These are phyloP conservation scores for Chlamydotis undulata DNA, from an alignment of 2,113 vertebrate species.

Conservation along the genomic window DNA sequence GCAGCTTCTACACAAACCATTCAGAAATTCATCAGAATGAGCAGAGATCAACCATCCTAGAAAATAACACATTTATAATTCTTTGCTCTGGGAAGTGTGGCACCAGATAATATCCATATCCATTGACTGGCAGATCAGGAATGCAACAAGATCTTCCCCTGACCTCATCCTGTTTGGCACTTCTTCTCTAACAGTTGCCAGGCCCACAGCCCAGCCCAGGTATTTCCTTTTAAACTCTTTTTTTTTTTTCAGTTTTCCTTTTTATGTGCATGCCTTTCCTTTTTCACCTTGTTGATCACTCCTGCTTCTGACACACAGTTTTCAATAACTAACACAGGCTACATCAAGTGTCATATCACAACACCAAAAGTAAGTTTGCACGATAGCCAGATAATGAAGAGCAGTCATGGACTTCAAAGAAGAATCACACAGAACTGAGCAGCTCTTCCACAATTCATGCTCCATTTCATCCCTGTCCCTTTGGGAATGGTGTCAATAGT, in stretches of 20 bases:
- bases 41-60: neutral
- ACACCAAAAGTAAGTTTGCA: slow-evolving; percentile 3
- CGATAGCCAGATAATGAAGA: neutral
- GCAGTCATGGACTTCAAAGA: neutral
- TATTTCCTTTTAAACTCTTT: neutral
- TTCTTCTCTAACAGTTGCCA: neutral
- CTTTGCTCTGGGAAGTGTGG: neutral
- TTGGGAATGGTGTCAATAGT: neutral
- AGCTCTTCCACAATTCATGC: neutral
- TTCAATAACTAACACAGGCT: neutral
- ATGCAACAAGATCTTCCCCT: neutral
- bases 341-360: neutral
- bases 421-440: neutral
- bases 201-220: neutral
- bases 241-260: neutral
- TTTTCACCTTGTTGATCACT: neutral
- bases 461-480: neutral
- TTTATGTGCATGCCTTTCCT: neutral
- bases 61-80: neutral
- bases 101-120: neutral
- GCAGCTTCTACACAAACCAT: neutral
- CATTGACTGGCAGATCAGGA: neutral
- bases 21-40: neutral
- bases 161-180: neutral
- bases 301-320: neutral